phyloP scores from a whole-genome alignment of 2,113 vertebrate species.

The Eurystomus gularis region DNA sequence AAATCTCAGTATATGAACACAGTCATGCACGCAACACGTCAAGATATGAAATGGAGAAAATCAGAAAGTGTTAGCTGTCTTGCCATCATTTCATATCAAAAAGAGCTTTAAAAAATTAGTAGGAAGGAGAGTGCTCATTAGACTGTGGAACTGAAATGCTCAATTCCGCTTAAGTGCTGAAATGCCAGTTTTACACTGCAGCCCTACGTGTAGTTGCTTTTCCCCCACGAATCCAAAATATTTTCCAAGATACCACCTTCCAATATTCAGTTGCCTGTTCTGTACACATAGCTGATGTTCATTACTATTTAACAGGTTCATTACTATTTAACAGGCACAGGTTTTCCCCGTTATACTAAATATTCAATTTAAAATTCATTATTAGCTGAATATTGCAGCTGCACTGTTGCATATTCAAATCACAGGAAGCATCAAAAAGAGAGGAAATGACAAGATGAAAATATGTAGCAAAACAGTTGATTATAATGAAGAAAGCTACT shows the following conservation, averaged over 20 bases:
- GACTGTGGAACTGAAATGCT: background rate
- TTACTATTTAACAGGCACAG: background rate
- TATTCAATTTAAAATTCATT: background rate
- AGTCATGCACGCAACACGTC: accelerated
- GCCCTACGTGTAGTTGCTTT: background rate
- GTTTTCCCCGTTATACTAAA: background rate
- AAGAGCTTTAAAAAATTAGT: background rate
- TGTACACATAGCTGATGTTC: background rate
- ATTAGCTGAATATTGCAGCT: slow-evolving; percentile 7
- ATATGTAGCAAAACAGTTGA: background rate
- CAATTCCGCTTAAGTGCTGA: background rate
- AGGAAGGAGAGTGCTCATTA: background rate
- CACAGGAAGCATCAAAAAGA: background rate
- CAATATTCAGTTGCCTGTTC: background rate
- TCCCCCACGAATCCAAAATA: background rate
- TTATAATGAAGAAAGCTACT: background rate
- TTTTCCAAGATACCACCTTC: background rate
- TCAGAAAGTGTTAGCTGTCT: background rate
- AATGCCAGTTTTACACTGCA: background rate
- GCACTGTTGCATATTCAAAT: background rate
- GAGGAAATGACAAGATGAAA: slow-evolving; percentile 8
- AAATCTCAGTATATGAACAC: background rate
- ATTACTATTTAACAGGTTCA: background rate
- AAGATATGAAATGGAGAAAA: background rate
- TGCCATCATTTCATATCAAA: background rate